Evolutionary conservation across 2,888 invertebrate genomes (phyloP), one percentile per base, ranked within the genome.

Genomic region (Lepidocyrtoides sp.): DNA sequence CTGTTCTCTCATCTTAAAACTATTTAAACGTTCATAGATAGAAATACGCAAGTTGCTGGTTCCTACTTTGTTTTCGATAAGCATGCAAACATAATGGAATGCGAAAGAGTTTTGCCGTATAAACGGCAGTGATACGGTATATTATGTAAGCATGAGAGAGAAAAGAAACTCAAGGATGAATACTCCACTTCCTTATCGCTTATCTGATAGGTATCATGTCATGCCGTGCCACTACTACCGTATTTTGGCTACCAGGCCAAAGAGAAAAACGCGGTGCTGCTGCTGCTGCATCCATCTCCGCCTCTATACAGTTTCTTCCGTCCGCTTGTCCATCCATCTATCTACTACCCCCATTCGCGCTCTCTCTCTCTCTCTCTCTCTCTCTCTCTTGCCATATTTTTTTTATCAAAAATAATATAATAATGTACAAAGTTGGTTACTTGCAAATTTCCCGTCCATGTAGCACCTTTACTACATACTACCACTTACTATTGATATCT

Each of bases 151-250:
- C 12, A 3, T 7, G 41, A 41, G n/a, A 20, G 44, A 48, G 14
- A 3, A 75, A 23, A 26, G 75, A 75, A 75, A 48, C 75, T 44
- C 12, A 12, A 79, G 57, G 54, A 79, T 36, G 32, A 54, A 54
- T 79, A 36, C 36, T 79, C 48, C 48, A 51, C 51, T 75, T 79
- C 60, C 79, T 66, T 87, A 87, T 87, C 87, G 51, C 5, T 41
- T 63, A 87, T 86, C 77, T 63, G 86, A 86, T 86, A 77, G 23
- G 66, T 7, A 79, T 63, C 87, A 51, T 44, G 51, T 44, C 81
- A 66, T 48, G 14, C 66, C 48, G 12, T 4, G 36, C 69, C 69
- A 26, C 48, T 20, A 36, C 63, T n/a, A 17, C 26, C 44, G 2
- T 66, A n/a, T 66, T 83, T 29, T 44, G 5, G 29, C 48, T 32